These are phyloP conservation scores for Dioctria linearis DNA, from an alignment of 2,888 invertebrate genomes.

Conservation along the genomic window DNA sequence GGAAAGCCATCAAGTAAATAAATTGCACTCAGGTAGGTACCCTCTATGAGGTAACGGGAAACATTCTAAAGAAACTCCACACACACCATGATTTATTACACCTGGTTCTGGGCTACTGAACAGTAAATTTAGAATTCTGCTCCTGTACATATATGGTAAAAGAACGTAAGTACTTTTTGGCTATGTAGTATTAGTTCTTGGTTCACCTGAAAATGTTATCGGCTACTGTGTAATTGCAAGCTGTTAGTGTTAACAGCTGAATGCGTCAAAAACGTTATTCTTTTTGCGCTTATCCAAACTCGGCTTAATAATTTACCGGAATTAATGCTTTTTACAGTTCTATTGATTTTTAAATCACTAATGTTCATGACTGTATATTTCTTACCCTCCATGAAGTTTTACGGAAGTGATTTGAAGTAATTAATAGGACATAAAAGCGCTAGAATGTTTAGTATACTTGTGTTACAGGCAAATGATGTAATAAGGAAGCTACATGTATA, in stretches of 20 bases:
- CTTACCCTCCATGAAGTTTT: too few species aligned
- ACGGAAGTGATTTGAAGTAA: too few species aligned
- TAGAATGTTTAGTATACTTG: too few species aligned
- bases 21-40: conserved; percentile 37
- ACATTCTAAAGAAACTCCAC: neutral
- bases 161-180: neutral
- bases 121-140: neutral
- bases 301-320: neutral
- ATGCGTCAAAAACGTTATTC: neutral
- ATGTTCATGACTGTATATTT: too few species aligned
- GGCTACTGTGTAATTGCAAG: neutral
- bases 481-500: too few species aligned
- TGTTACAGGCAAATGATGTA: too few species aligned
- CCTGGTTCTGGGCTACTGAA: neutral
- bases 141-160: too few species aligned
- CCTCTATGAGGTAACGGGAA: neutral
- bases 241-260: neutral
- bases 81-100: conserved; percentile 20
- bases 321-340: neutral
- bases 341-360: too few species aligned
- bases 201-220: neutral
- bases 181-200: neutral
- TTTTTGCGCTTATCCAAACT: neutral
- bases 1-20: conserved; percentile 51
- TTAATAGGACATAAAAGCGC: too few species aligned